Base-by-base conservation (phyloP, 2,113 vertebrate species). In the Orientallactaga bullata region DNA sequence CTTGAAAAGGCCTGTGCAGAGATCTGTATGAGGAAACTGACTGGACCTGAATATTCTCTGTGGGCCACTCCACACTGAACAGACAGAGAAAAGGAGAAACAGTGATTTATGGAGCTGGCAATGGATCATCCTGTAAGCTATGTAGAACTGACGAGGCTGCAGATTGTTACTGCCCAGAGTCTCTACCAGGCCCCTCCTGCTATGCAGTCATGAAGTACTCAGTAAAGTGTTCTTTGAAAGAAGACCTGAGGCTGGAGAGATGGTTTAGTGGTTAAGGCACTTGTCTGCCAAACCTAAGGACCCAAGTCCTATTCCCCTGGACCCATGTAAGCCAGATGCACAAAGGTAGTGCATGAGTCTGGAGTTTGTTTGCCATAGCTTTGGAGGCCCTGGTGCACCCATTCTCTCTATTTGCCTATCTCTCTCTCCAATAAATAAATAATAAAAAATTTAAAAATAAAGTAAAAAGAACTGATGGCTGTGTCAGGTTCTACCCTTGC, bases 51-150 rank as follows among this genome's bases (percentile, higher is more conserved):
- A 93, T 81, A 98, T 98, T 71, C 84, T 99, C 3, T 99, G 98
- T 35, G 98, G 98, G 16, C 98, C 99, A 73, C 98, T 99, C 90
- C 98, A 99, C 97, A 99, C 98, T 39, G 98, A 98, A 96, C 98
- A 98, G 95, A 98, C 98, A 21, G 98, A 98, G 99, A 69, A 98
- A 99, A 96, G 98, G 99, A 3, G 99, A 99, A 76, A 98, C 97
- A 24, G 90, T 99, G 18, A 97, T 98, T 89, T 99, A 61, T 78
- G 99, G 99, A 30, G 98, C 98, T 98, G 98, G 97, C 98, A 83
- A 98, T 99, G 96, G 98, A 98, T 94, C 98, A 98, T 1, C 98
- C 99, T 74, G 99, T 99, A 85, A 99, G 99, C 95, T 99, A 99
- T 4, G 98, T 99, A 77, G 98, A 99, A 94, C 98, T 98, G 89